Evolutionary conservation across 2,113 vertebrate species (phyloP).

Genomic region (Glaucidium brasilianum): DNA sequence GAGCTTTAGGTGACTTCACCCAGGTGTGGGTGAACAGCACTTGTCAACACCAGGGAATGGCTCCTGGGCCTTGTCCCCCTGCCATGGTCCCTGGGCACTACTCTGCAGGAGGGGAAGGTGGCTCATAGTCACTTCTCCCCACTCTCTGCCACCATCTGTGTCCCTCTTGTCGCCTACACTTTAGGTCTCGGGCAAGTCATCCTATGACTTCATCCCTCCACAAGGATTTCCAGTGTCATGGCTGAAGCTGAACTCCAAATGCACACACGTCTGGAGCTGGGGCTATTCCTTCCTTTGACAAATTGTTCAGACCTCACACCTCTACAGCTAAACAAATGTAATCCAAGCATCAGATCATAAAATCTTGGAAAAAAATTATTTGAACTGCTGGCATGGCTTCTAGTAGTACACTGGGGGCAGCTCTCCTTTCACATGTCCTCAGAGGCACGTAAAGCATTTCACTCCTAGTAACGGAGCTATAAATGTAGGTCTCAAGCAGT

Average conservation of each 20-base stretch:
- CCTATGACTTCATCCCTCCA: neutral
- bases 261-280: neutral
- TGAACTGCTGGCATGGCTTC: conserved; percentile 26
- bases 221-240: neutral
- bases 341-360: conserved; percentile 52
- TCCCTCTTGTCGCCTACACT: neutral
- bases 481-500: neutral
- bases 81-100: neutral
- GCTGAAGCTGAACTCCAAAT: conserved; percentile 2
- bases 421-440: conserved; percentile 29
- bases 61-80: neutral
- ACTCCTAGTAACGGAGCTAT: conserved; percentile 47
- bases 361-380: conserved; percentile 41
- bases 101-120: neutral
- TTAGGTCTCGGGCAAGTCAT: neutral
- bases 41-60: neutral
- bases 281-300: conserved; percentile 11
- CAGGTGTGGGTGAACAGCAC: neutral
- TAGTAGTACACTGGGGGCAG: neutral
- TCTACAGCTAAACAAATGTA: conserved; percentile 38
- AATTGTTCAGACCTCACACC: conserved; percentile 45
- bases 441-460: conserved; percentile 32
- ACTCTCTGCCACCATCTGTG: neutral
- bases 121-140: neutral
- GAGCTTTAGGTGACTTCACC: neutral